Base-by-base conservation (phyloP, 2,888 invertebrate genomes). In the Mesopsocus fuscifrons region DNA sequence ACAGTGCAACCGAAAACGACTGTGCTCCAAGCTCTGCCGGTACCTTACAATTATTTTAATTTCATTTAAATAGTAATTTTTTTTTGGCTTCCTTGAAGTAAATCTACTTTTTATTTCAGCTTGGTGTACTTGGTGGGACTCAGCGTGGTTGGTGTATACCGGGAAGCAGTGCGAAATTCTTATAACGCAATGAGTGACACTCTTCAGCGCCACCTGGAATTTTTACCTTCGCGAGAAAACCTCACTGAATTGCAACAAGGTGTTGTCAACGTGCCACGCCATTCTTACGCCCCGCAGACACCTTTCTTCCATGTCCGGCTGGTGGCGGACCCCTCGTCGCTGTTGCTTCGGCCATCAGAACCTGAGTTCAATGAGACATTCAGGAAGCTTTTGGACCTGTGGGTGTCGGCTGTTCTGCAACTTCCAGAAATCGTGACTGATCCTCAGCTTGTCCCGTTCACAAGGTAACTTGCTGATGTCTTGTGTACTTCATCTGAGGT, bases 1-100 rank as follows among this genome's bases (percentile, higher is more conserved):
- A 54, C 84, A 87, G 54, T 82, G 83, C 0, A 77, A 76, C 52
- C 89, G 89, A 55, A 69, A 82, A 48, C 73, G 77, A 50, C 81
- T 80, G 56, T 88, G 87, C 55, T 47, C 9, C 13, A 41, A 40
- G 20, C 31, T 41, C 15, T 44, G 16, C 40, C 22, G 43, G 15
- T 20, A 6, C 26, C 38, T n/a, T n/a, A n/a, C n/a, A n/a, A n/a
- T n/a, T n/a, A n/a, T n/a, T n/a, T n/a, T n/a, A n/a, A n/a, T n/a
- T n/a, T n/a, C n/a, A n/a, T n/a, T n/a, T n/a, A n/a, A n/a, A n/a
- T n/a, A n/a, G n/a, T n/a, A n/a, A n/a, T n/a, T n/a, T n/a, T n/a
- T n/a, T n/a, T n/a, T n/a, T n/a, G n/a, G n/a, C n/a, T n/a, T n/a
- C n/a, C n/a, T n/a, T n/a, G n/a, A 11, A 44, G 31, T 18, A 30